Base-by-base conservation (phyloP, 2,797 vertebrate genomes). In the Acanthurus leucopareius region DNA sequence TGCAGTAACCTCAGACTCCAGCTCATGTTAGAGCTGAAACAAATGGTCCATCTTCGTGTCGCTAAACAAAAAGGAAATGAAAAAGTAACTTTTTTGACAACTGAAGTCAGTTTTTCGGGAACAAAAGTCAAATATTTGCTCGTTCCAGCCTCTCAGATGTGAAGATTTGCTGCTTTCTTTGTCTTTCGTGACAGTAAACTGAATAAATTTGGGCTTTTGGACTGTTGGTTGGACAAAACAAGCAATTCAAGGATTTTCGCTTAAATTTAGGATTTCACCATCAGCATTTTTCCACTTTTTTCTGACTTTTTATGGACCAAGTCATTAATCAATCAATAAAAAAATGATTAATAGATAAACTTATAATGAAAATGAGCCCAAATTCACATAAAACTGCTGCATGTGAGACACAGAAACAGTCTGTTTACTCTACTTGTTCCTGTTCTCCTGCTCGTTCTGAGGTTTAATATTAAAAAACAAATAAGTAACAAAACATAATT, bases 391-490 rank as follows among this genome's bases (percentile, higher is more conserved):
- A 5, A 38, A 32, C 25, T 4, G 8, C 2, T 3, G 3, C 17
- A 53, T 3, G 10, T 45, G 44, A 53, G 48, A n/a, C 32, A n/a
- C 25, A 11, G 42, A 53, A 40, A 57, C 32, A 67, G 32, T 2
- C 57, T 40, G 61, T 48, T 64, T 0, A 11, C 20, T 63, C 60
- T 45, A 32, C 56, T 32, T 44, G 11, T 57, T 54, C n/a, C 9
- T 57, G 54, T 80, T 70, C 60, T 22, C 45, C 11, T 19, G 5
- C n/a, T 22, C 54, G 66, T 69, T 47, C 42, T 65, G n/a, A 61
- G 77, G 13, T 53, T 69, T 45, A n/a, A 15, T 14, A 68, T 63
- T 7, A 32, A 62, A 20, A 75, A 82, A 67, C 56, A 73, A 68
- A 52, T 40, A 58, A 75, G 59, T 52, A 32, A 32, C 3, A 48